phyloP scores from a whole-genome alignment of 2,797 vertebrate genomes.

The Margarornis squamiger region DNA sequence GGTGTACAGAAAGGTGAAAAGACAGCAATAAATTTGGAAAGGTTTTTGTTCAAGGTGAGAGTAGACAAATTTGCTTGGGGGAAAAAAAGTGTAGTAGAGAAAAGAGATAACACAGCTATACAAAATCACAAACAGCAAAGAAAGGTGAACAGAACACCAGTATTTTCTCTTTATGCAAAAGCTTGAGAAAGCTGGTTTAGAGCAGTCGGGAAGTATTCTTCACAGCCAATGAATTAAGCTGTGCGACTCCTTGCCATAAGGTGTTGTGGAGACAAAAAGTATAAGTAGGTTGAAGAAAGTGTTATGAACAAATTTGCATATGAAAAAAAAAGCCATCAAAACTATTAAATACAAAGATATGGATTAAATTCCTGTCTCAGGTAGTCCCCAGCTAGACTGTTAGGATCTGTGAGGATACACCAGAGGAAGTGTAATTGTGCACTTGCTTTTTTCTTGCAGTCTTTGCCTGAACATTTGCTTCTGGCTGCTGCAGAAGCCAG shows the following conservation, averaged over 20 bases:
- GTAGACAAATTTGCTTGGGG: not conserved
- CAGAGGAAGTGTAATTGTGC: not conserved
- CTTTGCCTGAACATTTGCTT: not conserved
- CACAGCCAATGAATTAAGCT: not conserved
- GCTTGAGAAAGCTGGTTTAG: not conserved
- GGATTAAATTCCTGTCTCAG: not conserved
- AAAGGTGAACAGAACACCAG: not conserved
- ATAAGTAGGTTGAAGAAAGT: not conserved
- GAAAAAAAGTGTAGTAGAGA: not conserved
- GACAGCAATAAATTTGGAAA: not conserved
- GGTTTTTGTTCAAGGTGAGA: not conserved
- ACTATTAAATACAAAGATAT: not conserved
- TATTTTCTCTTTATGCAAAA: not conserved
- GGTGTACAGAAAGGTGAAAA: not conserved
- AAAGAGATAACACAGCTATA: not conserved
- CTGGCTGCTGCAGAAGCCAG: not conserved
- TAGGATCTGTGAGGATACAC: not conserved
- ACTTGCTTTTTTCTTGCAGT: not conserved
- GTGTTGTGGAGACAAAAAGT: not conserved
- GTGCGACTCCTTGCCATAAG: not conserved
- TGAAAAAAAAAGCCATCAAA: not conserved
- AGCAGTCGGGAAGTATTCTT: not conserved
- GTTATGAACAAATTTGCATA: not conserved
- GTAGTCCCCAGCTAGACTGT: not conserved
- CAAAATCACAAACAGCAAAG: not conserved